Evolutionary conservation across 2,797 vertebrate species (phyloP).

Genomic region (Tragopan temminckii): DNA sequence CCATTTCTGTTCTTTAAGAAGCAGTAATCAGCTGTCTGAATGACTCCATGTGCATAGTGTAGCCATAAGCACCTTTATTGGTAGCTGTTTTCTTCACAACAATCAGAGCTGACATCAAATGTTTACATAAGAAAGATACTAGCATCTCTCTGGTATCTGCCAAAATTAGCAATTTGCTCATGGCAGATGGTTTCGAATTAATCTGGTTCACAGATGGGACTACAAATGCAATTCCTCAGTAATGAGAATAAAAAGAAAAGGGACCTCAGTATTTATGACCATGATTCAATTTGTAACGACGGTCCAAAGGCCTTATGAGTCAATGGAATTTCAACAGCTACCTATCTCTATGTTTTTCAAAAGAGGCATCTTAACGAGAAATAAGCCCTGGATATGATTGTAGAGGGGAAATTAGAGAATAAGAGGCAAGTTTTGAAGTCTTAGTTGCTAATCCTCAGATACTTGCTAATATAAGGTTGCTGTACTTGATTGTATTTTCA

Average conservation of each 20-base stretch:
- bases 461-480: background rate
- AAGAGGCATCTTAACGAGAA: background rate
- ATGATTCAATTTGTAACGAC: background rate
- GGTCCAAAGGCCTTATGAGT: background rate
- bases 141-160: slow-evolving; percentile 64
- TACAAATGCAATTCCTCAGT: slow-evolving; percentile 64
- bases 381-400: background rate
- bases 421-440: background rate
- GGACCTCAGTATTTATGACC: background rate
- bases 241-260: slow-evolving; percentile 1
- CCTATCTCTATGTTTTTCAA: background rate
- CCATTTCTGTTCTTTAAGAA: background rate
- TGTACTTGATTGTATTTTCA: background rate
- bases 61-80: slow-evolving; percentile 51
- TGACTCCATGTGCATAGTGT: background rate
- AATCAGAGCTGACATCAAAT: slow-evolving; percentile 61
- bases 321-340: background rate
- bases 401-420: background rate
- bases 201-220: slow-evolving; percentile 77
- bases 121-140: slow-evolving; percentile 24
- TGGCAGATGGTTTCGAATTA: slow-evolving; percentile 79
- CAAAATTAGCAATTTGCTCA: slow-evolving; percentile 72
- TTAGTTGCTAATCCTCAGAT: background rate
- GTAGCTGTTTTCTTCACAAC: slow-evolving; percentile 56
- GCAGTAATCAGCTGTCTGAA: background rate